These are phyloP conservation scores for Mesodorylaimus sp. DNA, from an alignment of 2,888 invertebrate genomes.

Conservation along the genomic window DNA sequence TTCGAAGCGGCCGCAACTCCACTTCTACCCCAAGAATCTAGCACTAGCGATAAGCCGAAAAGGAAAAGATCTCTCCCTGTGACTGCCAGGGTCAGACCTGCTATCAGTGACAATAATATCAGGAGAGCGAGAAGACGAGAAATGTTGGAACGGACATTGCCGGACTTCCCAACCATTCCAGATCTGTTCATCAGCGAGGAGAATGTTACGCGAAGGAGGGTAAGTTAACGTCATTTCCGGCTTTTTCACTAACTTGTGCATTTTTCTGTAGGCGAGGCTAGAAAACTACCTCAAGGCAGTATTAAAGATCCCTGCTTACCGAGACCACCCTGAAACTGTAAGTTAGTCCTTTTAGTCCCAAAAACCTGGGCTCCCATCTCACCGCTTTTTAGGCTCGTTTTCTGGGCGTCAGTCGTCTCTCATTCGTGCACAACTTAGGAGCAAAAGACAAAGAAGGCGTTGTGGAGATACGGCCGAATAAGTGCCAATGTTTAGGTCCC, in stretches of 20 bases:
- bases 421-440: conserved; percentile 30
- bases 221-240: too few relatives aligned
- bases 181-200: conserved; percentile 22
- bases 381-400: conserved; percentile 40
- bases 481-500: conserved; percentile 31
- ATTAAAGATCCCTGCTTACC: conserved; percentile 64
- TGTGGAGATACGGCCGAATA: conserved; percentile 31
- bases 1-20: too few relatives aligned
- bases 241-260: neutral
- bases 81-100: too few relatives aligned
- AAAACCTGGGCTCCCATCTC: conserved; percentile 1
- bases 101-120: too few relatives aligned
- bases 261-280: conserved; percentile 14
- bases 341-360: neutral
- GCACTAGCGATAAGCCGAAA: too few relatives aligned
- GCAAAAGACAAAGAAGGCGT: conserved; percentile 30
- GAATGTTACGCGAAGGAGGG: conserved; percentile 18
- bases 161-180: conserved; percentile 23
- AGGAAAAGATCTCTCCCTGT: too few relatives aligned
- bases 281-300: conserved; percentile 73
- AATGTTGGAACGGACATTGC: conserved; percentile 14
- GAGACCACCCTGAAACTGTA: conserved; percentile 81
- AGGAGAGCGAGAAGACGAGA: neutral
- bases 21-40: too few relatives aligned
- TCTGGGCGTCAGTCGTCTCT: conserved; percentile 31